A percentile compares a stretch with the other conserved stretches of the same genome.
Conservation (phyloP, 1,140 invertebrate genomes). For the Danaus melanippus region DNA sequence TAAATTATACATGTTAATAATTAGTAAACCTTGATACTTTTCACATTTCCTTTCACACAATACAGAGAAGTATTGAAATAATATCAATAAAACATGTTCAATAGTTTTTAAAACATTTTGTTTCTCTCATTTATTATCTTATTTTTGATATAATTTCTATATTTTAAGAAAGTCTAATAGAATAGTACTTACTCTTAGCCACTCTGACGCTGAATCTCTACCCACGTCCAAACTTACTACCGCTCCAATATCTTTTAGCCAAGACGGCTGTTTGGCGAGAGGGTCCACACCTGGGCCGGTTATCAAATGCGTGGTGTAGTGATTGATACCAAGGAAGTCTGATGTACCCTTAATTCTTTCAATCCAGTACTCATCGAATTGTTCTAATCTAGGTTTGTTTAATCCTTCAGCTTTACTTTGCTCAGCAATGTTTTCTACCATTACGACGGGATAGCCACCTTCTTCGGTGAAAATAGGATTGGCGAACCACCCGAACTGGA, state of each 20-base stretch:
- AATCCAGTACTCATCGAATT: constrained; percentile 66
- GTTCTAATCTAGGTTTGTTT: constrained; percentile 58
- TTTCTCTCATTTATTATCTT: too few relatives aligned
- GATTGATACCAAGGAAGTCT: constrained; percentile 72
- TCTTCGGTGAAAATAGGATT: constrained; percentile 74
- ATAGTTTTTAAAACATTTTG: too few relatives aligned
- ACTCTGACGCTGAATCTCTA: constrained; percentile 62
- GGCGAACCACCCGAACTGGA: constrained; percentile 74
- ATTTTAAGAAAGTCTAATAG: too few relatives aligned
- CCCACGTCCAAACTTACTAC: constrained; percentile 61
- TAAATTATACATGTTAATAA: too few relatives aligned
- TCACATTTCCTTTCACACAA: too few relatives aligned
- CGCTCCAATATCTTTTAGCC: constrained; percentile 67
- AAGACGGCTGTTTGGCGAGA: constrained; percentile 60
- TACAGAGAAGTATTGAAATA: too few relatives aligned
- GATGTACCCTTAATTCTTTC: constrained; percentile 67
- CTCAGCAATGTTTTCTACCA: constrained; percentile 69
- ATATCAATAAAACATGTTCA: too few relatives aligned
- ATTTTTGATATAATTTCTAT: too few relatives aligned
- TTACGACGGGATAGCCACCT: constrained; percentile 75
- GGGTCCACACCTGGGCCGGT: constrained; percentile 59
- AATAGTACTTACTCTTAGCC: constrained; percentile 53
- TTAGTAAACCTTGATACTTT: too few relatives aligned
- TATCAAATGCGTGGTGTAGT: constrained; percentile 64
- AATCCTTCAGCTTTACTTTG: constrained; percentile 68